Evolutionary conservation across 2,113 vertebrate genomes (phyloP), one percentile per base, ranked within the genome.

Genomic region (Grus americana): DNA sequence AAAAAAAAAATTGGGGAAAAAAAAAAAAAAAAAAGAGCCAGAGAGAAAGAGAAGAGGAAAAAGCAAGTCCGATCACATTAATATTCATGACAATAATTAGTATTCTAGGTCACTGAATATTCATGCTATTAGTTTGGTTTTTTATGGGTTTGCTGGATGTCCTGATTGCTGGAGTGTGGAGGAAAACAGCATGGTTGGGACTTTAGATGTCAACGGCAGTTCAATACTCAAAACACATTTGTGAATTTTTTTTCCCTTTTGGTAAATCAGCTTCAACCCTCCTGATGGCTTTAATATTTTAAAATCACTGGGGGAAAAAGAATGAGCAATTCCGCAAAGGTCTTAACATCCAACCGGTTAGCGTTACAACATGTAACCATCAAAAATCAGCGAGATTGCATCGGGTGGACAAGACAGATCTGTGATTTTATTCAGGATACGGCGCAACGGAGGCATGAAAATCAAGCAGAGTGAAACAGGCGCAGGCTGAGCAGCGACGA

Each of bases 11-110:
- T 38, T 38, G 38, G 38, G 9, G 9, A 38, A 87, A 12, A 65
- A 82, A 83, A 80, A 52, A 47, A 38, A 65, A 82, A 83, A 80
- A 52, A 44, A 78, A 80, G 24, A 92, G 95, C 91, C 90, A 88
- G 93, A 97, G 96, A 96, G 93, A 96, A 95, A 96, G 93, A 96
- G 93, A 96, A 97, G 98, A 97, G 98, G 98, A 97, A 97, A 97
- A 97, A 98, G 97, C 97, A 97, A 98, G 98, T 98, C 99, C 99
- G 98, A 99, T 98, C 97, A 63, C 99, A 99, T 99, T 99, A 99
- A 99, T 99, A 99, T 99, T 99, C 99, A 99, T 99, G 99, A 99
- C 98, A 98, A 98, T 99, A 99, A 99, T 99, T 99, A 99, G 98
- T 99, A 99, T 99, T 98, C 99, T 98, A 99, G 99, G 99, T 99